These are phyloP conservation scores for Casuarius casuarius DNA, from an alignment of 2,113 vertebrate species.

Conservation along the genomic window DNA sequence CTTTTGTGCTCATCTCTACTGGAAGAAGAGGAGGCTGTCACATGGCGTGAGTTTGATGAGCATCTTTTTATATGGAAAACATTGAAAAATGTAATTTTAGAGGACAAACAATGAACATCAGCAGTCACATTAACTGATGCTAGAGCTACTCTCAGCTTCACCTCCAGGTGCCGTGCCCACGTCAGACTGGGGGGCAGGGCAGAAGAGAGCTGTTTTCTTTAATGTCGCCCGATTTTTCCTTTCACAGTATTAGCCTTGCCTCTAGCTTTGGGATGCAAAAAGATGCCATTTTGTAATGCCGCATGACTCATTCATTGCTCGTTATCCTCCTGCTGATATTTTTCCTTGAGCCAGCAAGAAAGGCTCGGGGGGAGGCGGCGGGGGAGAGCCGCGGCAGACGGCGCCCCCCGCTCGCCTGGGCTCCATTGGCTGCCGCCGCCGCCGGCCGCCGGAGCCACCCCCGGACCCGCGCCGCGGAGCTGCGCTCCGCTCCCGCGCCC, in stretches of 20 bases:
- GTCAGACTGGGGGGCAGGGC: rapidly evolving
- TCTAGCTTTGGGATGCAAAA: slow-evolving; percentile 38
- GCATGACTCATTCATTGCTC: slow-evolving; percentile 80
- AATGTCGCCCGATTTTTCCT: not conserved
- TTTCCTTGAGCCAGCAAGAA: slow-evolving; percentile 69
- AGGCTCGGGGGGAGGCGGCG: slow-evolving; percentile 66
- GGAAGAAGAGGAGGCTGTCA: not conserved
- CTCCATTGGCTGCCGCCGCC: slow-evolving; percentile 84
- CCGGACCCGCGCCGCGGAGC: not conserved
- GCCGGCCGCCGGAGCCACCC: slow-evolving; percentile 75
- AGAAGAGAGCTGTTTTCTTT: not conserved
- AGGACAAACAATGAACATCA: not conserved
- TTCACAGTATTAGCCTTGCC: not conserved
- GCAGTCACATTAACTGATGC: not conserved
- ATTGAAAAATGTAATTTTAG: not conserved
- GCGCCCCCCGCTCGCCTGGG: slow-evolving; percentile 65
- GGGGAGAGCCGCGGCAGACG: slow-evolving; percentile 70
- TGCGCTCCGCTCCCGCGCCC: not conserved
- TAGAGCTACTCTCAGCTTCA: not conserved
- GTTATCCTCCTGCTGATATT: slow-evolving; percentile 75
- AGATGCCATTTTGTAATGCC: slow-evolving; percentile 63
- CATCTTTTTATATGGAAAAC: not conserved
- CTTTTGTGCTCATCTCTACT: not conserved
- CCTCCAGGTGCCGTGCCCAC: not conserved
- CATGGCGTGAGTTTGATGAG: not conserved